Conservation (phyloP, 1,140 invertebrate genomes). For the Lucilia sericata region DNA sequence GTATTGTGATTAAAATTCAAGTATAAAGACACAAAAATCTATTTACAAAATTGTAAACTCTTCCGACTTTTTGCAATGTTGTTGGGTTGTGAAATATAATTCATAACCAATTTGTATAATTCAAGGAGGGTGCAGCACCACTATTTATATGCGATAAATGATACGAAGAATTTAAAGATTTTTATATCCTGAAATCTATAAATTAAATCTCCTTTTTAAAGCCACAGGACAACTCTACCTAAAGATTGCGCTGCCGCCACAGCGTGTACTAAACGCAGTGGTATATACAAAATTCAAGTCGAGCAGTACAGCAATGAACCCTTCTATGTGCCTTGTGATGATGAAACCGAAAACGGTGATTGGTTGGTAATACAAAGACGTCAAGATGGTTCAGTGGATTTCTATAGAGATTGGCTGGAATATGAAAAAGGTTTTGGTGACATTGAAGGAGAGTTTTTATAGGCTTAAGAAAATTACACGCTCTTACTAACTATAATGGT, state of each 20-base stretch:
- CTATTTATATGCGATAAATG: too few species aligned
- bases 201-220: too few species aligned
- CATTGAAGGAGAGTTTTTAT: background rate
- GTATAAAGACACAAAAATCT: too few species aligned
- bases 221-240: too few species aligned
- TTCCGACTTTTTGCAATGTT: too few species aligned
- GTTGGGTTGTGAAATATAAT: too few species aligned
- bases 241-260: background rate
- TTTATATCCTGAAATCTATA: too few species aligned
- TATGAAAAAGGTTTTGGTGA: conserved; percentile 1
- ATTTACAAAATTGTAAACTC: too few species aligned
- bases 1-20: too few species aligned
- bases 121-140: too few species aligned
- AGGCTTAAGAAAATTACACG: background rate
- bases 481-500: background rate
- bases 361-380: conserved; percentile 70
- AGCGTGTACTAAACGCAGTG: conserved; percentile 8
- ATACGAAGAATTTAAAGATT: too few species aligned
- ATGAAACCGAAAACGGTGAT: conserved; percentile 7
- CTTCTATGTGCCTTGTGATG: background rate
- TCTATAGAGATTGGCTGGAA: conserved; percentile 2
- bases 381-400: conserved; percentile 22
- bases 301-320: background rate
- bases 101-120: too few species aligned
- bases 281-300: background rate